Base-by-base conservation (phyloP, 2,113 vertebrate genomes). In the Brachypodius melanocephalos region DNA sequence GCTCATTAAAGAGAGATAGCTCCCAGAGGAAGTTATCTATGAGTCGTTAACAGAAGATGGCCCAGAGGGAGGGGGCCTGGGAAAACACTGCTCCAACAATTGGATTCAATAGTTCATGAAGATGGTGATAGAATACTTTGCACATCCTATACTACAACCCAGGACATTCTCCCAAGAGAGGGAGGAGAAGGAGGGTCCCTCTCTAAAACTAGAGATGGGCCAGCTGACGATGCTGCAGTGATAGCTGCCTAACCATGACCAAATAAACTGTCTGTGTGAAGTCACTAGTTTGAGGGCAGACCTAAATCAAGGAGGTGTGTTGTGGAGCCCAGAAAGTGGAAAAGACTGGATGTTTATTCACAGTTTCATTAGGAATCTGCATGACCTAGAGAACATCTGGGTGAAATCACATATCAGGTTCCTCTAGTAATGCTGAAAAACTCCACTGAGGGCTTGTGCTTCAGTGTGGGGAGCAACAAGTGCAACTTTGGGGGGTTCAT, bases 401-500 rank as follows among this genome's bases (percentile, higher is more conserved):
- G 14, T 34, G 8, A 52, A 81, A 29, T 13, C 5, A 3, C 0
- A 0, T n/a, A 19, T 15, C 40, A 61, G n/a, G 22, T 62, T 75
- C 8, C 24, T 75, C 45, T 31, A 18, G 40, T 63, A 71, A 36
- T 5, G 9, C 52, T 68, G 46, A 54, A 85, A 25, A 48, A 32
- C 42, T 75, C 19, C 57, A 9, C 38, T 57, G 57, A 31, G 40
- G 57, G 26, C 36, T 61, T 58, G 6, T 82, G 32, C 40, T 52
- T 74, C 25, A 55, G 73, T 4, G 0, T 43, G 20, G 43, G 40
- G 51, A 78, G 52, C 13, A 59, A 55, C 0, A 0, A 74, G 13
- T 36, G 17, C 36, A 40, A 4, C 14, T 68, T 38, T 29, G 10
- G 8, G 36, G 15, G 4, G 5, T 66, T 93, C 18, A 8, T 4